Evolutionary conservation across 2,888 invertebrate genomes (phyloP).

Genomic region (Mechanitis messenoides): DNA sequence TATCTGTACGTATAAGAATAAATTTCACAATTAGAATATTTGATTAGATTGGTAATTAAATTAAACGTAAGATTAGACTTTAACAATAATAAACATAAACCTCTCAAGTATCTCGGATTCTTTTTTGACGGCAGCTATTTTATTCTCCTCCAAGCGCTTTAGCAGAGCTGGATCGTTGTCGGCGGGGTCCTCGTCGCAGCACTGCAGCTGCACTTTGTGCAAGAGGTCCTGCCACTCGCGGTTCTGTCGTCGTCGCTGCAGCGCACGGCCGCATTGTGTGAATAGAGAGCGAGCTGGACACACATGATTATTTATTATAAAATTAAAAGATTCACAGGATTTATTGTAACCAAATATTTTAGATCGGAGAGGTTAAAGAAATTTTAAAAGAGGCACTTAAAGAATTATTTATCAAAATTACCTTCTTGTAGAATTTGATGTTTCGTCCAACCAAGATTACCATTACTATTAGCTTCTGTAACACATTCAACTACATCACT

Average conservation of each 20-base stretch:
- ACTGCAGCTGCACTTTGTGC: slow-evolving; percentile 41
- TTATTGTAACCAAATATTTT: no score
- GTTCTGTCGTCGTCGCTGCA: slow-evolving; percentile 51
- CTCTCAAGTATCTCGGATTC: slow-evolving; percentile 46
- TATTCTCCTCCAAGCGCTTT: slow-evolving; percentile 73
- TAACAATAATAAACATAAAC: slow-evolving; percentile 29
- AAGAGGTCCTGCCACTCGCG: slow-evolving; percentile 60
- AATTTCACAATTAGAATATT: background rate
- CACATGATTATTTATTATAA: no score
- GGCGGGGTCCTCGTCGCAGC: slow-evolving; percentile 72
- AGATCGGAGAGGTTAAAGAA: no score
- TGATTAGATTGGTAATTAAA: no score
- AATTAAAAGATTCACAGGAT: no score
- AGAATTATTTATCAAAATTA: slow-evolving; percentile 20
- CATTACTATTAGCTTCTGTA: slow-evolving; percentile 36
- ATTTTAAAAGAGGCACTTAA: no score
- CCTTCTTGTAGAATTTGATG: slow-evolving; percentile 47
- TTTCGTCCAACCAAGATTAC: slow-evolving; percentile 42
- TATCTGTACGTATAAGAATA: slow-evolving; percentile 25
- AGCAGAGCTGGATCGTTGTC: slow-evolving; percentile 67
- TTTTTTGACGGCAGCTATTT: slow-evolving; percentile 38
- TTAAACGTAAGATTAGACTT: background rate
- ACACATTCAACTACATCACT: slow-evolving; percentile 61
- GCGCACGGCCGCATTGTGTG: slow-evolving; percentile 49
- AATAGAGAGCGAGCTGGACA: slow-evolving; percentile 49